Base-by-base conservation (phyloP, 1,140 invertebrate species). In the Pseudomyrmex dendroicus region DNA sequence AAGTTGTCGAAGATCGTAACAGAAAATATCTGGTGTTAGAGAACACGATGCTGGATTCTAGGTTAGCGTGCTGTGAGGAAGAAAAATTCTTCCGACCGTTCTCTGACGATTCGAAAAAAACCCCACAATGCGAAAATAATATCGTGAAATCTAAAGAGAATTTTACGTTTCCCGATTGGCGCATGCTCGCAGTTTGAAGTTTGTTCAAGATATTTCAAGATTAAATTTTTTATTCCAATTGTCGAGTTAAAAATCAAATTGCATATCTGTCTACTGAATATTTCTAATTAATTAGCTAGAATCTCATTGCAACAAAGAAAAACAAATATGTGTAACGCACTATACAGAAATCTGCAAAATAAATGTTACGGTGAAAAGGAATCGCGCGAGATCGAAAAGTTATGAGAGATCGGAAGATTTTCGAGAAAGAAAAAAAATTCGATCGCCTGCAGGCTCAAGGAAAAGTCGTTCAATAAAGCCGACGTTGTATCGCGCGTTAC, bases 401-500 rank as follows among this genome's bases (percentile, higher is more conserved):
- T 80, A 72, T 48, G 64, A 70, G n/a, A 70, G 54, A 80, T 50
- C 54, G 64, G 59, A 52, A 10, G 22, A 70, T 80, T 44, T 80
- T 59, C 52, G 48, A 13, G 48, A 7, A n/a, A 22, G 48, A 54
- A 17, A 57, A 78, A 72, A 59, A 72, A 59, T 35, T 80, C 66
- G 66, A 78, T 50, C 20, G 76, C 52, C 52, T 4, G 35, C 52
- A 57, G 64, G 54, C 76, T 59, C 44, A 61, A 72, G 76, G 54
- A 80, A 72, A 44, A 72, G 56, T 15, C 35, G 54, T 22, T 70
- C 76, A 80, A 80, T 80, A 80, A 80, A 70, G 20, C 22, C 67
- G 54, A 80, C 66, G 62, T 64, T 80, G 76, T 80, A 80, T 80
- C 76, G 44, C 66, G 66, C 52, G 64, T 35, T 78, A 78, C 50